These are phyloP conservation scores for Pipa parva DNA, from an alignment of 2,113 vertebrate species.

Conservation along the genomic window DNA sequence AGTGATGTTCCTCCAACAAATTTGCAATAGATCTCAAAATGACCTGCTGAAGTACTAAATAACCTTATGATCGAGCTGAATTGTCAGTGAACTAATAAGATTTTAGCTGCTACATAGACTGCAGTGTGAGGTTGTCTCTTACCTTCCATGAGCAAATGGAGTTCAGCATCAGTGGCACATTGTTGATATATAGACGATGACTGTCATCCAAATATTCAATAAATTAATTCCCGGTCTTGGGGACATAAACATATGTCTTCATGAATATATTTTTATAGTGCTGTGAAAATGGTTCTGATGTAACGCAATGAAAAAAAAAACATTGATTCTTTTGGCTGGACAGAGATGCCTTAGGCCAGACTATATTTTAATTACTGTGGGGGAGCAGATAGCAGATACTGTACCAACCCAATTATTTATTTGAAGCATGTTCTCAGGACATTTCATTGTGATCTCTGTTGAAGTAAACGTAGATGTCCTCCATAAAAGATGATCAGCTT, in stretches of 20 bases:
- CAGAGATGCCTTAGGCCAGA: constrained; percentile 58
- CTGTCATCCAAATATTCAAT: not conserved
- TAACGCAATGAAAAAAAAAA: constrained; percentile 38
- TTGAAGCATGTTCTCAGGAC: too few species aligned
- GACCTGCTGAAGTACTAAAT: too few species aligned
- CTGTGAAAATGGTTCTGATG: constrained; percentile 38
- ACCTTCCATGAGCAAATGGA: constrained; percentile 19
- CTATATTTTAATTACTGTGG: constrained; percentile 62
- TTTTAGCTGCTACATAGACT: too few species aligned
- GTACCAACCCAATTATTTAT: too few species aligned
- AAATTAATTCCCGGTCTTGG: not conserved
- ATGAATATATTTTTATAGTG: constrained; percentile 10
- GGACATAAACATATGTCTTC: constrained; percentile 5
- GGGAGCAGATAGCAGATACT: constrained; percentile 23
- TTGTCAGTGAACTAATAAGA: too few species aligned
- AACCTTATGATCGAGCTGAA: too few species aligned
- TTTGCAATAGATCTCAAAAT: too few species aligned
- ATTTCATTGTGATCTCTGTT: too few species aligned
- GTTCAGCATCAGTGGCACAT: constrained; percentile 6
- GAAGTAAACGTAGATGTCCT: too few species aligned
- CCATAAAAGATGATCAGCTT: too few species aligned
- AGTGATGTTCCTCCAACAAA: too few species aligned
- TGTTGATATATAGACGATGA: not conserved
- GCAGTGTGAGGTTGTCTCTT: not conserved
- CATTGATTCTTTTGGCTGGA: constrained; percentile 67